A percentile compares a stretch with the other conserved stretches of the same genome.
Evolutionary conservation across 2,113 vertebrate genomes (phyloP).

Genomic region (Antigone vipio): DNA sequence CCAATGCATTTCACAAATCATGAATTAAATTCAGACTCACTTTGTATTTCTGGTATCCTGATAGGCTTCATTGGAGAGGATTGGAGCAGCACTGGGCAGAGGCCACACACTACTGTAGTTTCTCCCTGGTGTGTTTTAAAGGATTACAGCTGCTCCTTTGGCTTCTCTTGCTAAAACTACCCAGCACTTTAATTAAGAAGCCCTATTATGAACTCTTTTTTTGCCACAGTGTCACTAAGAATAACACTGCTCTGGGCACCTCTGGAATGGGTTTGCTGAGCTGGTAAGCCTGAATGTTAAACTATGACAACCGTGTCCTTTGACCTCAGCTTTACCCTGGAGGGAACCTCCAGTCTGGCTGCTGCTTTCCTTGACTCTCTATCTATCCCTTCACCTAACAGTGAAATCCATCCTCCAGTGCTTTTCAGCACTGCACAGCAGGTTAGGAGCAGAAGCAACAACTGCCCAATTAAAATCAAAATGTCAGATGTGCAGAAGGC

Average conservation of each 20-base stretch:
- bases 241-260: not conserved
- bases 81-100: not conserved
- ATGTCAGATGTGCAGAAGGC: constrained; percentile 24
- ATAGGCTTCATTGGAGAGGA: not conserved
- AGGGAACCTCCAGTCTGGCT: not conserved
- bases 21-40: not conserved
- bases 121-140: not conserved
- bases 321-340: not conserved
- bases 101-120: not conserved
- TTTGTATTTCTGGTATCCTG: not conserved
- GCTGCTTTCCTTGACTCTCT: not conserved
- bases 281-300: not conserved
- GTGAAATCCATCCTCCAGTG: constrained; percentile 1
- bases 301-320: not conserved
- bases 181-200: not conserved
- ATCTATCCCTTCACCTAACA: not conserved
- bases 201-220: not conserved
- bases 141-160: not conserved
- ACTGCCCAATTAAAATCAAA: constrained; percentile 37
- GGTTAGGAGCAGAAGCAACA: constrained; percentile 10
- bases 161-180: not conserved
- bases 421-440: constrained; percentile 21
- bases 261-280: not conserved
- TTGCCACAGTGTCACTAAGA: not conserved
- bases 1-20: not conserved